Conservation (phyloP, 2,113 vertebrate genomes). For the Oenanthe melanoleuca region DNA sequence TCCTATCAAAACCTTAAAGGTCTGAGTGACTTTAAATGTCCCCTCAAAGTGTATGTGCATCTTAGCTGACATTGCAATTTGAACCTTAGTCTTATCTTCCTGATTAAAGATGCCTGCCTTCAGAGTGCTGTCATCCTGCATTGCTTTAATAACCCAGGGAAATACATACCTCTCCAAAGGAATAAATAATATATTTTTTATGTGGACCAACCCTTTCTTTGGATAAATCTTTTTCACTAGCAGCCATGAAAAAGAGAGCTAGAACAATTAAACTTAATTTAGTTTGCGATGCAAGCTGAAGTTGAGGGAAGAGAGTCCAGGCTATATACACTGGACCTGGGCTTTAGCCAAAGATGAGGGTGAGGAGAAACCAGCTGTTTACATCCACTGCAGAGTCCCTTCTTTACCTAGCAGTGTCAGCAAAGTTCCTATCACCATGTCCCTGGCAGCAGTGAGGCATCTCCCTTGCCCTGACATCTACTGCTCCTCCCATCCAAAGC, state of each 20-base stretch:
- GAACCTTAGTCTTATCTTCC: not conserved
- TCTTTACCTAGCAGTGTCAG: not conserved
- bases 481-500: not conserved
- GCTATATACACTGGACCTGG: not conserved
- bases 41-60: rapidly evolving
- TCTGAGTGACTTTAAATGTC: not conserved
- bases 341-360: not conserved
- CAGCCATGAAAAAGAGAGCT: not conserved
- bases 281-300: not conserved
- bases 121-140: not conserved
- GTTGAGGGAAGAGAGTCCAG: not conserved
- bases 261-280: not conserved
- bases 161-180: not conserved
- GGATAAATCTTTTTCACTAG: not conserved
- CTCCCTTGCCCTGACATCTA: rapidly evolving
- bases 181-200: not conserved
- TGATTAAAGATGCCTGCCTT: not conserved
- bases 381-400: not conserved
- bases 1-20: not conserved
- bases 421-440: not conserved
- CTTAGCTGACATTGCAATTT: not conserved
- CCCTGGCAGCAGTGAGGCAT: rapidly evolving
- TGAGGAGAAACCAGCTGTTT: not conserved
- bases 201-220: not conserved
- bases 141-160: not conserved